Evolutionary conservation across 2,797 vertebrate species (phyloP), one percentile per base, ranked within the genome.

Genomic region (Ceryle rudis): DNA sequence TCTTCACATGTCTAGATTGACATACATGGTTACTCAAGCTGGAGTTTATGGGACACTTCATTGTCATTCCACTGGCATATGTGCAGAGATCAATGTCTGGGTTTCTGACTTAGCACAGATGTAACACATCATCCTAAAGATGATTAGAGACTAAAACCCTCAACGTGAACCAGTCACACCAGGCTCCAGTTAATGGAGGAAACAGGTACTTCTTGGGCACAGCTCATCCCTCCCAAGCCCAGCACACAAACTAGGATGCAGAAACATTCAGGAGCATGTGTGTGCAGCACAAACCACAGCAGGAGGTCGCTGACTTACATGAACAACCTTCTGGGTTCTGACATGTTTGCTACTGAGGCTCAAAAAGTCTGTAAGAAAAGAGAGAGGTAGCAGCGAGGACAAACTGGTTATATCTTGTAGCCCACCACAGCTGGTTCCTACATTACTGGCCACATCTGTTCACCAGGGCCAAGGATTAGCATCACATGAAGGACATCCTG

Each of bases 31-130:
- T 72, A 60, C 31, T 86, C 29, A 58, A 74, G 39, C 35, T 79
- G 72, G 42, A 44, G 29, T 58, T 55, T 37, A 37, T 19, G 51
- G 23, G 29, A 47, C 62, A 75, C 22, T 75, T 81, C 7, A 4
- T 58, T 5, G 2, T 46, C 17, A 1, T 46, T 87, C 67, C 1
- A 0, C 8, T 75, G 35, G 31, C 5, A 1, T 33, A 20, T 23
- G 29, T 42, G 44, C 58, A 79, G 74, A 73, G 37, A 23, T 85
- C 20, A 18, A 33, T 26, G 39, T 16, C 39, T 89, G 28, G 49
- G 31, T 61, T 39, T 20, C 39, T 44, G 44, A 57, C 22, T 31
- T 33, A 60, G 61, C 67, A 61, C 22, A 66, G 60, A 19, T 29
- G 20, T 11, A 39, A 57, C 52, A 44, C 51, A 28, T 29, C 49